phyloP scores from a whole-genome alignment of 2,888 invertebrate species.

The Scotopteryx bipunctaria region DNA sequence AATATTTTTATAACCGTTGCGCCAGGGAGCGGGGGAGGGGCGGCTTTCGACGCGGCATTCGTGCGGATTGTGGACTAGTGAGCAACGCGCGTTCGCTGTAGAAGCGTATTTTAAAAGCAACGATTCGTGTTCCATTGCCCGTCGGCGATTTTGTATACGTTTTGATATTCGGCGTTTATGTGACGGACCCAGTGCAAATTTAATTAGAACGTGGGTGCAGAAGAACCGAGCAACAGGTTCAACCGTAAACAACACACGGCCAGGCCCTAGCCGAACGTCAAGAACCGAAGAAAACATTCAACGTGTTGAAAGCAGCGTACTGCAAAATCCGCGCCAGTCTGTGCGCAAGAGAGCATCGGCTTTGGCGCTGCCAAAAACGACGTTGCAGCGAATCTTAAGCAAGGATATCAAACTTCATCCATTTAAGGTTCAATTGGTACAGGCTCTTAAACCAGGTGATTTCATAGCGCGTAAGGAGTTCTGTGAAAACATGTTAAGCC shows the following conservation, averaged over 20 bases:
- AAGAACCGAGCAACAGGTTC: constrained; percentile 35
- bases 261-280: constrained; percentile 13
- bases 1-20: background rate
- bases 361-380: constrained; percentile 19
- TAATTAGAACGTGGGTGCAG: constrained; percentile 37
- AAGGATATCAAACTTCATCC: too few species aligned
- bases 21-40: background rate
- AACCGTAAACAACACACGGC: constrained; percentile 32
- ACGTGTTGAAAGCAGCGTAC: constrained; percentile 25
- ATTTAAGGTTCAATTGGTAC: constrained; percentile 34
- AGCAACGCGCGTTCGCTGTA: constrained; percentile 25
- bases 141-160: constrained; percentile 34
- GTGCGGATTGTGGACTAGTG: constrained; percentile 28
- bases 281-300: constrained; percentile 21
- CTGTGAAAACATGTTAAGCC: background rate
- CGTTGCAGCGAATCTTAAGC: constrained; percentile 22
- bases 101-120: constrained; percentile 29
- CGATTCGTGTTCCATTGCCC: constrained; percentile 31
- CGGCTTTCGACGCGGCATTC: background rate
- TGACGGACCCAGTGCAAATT: constrained; percentile 38
- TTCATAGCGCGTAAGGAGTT: background rate
- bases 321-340: constrained; percentile 25
- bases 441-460: constrained; percentile 30
- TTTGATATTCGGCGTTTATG: constrained; percentile 35
- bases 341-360: constrained; percentile 28